phyloP scores from a whole-genome alignment of 2,113 vertebrate genomes.

The Ranitomeya variabilis region DNA sequence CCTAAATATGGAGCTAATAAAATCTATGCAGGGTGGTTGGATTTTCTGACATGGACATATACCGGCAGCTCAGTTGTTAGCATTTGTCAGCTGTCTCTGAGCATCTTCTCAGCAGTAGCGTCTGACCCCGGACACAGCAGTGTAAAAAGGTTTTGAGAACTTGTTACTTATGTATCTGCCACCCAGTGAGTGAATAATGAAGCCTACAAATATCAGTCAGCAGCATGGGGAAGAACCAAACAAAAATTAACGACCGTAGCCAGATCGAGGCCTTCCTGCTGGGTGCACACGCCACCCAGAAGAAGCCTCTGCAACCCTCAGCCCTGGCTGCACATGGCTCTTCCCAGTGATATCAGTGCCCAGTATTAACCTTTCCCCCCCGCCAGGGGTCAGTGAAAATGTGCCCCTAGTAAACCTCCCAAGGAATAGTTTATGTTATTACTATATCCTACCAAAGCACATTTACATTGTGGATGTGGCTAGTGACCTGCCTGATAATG shows the following conservation, averaged over 20 bases:
- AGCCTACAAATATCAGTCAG: constrained; percentile 71
- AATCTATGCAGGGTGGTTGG: neutral
- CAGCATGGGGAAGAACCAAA: constrained; percentile 71
- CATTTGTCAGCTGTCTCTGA: neutral
- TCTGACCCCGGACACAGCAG: constrained; percentile 51
- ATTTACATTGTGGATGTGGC: neutral
- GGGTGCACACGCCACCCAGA: constrained; percentile 71
- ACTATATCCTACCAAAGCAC: neutral
- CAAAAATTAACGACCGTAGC: constrained; percentile 77
- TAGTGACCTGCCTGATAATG: neutral
- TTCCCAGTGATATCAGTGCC: neutral
- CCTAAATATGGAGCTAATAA: neutral
- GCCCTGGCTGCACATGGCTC: neutral
- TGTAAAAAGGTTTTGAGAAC: constrained; percentile 7
- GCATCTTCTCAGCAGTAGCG: constrained; percentile 52
- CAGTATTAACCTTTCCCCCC: constrained; percentile 15
- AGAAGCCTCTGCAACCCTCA: constrained; percentile 16
- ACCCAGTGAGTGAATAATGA: constrained; percentile 76
- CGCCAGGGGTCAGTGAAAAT: neutral
- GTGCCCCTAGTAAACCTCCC: neutral
- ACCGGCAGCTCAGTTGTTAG: constrained; percentile 3
- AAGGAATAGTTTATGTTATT: neutral
- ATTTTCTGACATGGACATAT: neutral
- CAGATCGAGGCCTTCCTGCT: constrained; percentile 73
- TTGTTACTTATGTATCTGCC: constrained; percentile 65